Base-by-base conservation (phyloP, 2,888 invertebrate species). In the Incurvaria masculella region DNA sequence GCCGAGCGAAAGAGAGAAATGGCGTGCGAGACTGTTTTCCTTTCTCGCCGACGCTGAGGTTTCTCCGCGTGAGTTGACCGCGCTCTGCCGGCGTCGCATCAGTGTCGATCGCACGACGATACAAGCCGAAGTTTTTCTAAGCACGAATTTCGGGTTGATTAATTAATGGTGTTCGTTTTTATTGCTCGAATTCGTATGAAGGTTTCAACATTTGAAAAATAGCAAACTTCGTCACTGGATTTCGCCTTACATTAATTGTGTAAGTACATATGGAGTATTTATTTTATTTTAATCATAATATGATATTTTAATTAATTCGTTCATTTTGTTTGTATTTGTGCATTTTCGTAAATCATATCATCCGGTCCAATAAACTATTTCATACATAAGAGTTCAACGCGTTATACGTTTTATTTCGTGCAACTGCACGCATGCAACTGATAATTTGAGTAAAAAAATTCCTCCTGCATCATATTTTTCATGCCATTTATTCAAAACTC, bases 11-110 rank as follows among this genome's bases (percentile, higher is more conserved):
- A 58, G 61, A 52, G 66, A 75, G 51, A 61, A 72, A 72, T 51
- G 57, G 53, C 51, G 53, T 57, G 48, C 51, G 57, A 51, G 61
- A n/a, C n/a, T 63, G 71, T 72, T 73, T 74, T 73, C 72, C 72
- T 75, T 75, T 76, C 76, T 71, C 69, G 61, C 47, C 55, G 55
- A 53, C 52, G 56, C 62, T 61, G 59, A 57, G 72, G 73, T 76
- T 78, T 76, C 78, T 73, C 46, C 48, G 18, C 44, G 21, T 69
- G 60, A 65, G 63, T 64, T 58, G 62, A 61, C 59, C 61, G 60
- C 55, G 60, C 56, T 50, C 58, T 57, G 58, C 66, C 60, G 59
- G 59, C 62, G 62, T 62, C 68, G 66, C 69, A 69, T 67, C 75
- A 73, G 78, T 73, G 66, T 66, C 58, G 65, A 58, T 64, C 63